These are phyloP conservation scores for Phlogophora meticulosa DNA, from an alignment of 2,888 invertebrate species.

Conservation along the genomic window DNA sequence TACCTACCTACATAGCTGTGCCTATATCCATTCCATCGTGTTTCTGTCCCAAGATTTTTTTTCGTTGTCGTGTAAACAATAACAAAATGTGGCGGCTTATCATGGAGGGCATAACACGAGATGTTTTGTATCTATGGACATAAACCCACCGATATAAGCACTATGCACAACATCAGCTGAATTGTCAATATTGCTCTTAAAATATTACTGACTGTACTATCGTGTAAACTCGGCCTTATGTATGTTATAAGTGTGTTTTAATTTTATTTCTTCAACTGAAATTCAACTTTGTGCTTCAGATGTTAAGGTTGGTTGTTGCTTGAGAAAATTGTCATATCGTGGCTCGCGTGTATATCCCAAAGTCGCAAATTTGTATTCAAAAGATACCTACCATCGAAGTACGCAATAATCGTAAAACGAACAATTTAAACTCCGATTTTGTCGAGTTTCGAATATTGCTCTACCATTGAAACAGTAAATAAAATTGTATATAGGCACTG, in stretches of 20 bases:
- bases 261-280: slow-evolving; percentile 26
- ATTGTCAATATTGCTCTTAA: slow-evolving; percentile 76
- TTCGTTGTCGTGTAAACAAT: slow-evolving; percentile 53
- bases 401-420: slow-evolving; percentile 87
- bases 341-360: slow-evolving; percentile 79
- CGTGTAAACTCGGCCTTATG: slow-evolving; percentile 75
- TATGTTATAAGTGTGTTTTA: slow-evolving; percentile 68
- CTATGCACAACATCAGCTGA: slow-evolving; percentile 69
- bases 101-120: slow-evolving; percentile 56
- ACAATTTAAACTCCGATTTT: slow-evolving; percentile 87
- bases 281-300: slow-evolving; percentile 25
- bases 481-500: slow-evolving; percentile 60
- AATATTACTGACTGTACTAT: slow-evolving; percentile 77
- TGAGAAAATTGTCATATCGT: slow-evolving; percentile 40
- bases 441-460: slow-evolving; percentile 81
- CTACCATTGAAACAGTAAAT: slow-evolving; percentile 74
- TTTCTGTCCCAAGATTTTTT: slow-evolving; percentile 40
- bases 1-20: neutral
- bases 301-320: slow-evolving; percentile 59
- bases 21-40: neutral
- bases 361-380: slow-evolving; percentile 86
- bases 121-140: slow-evolving; percentile 65
- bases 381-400: slow-evolving; percentile 86
- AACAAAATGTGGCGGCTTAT: slow-evolving; percentile 57
- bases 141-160: slow-evolving; percentile 67